These are phyloP conservation scores for Fundulus diaphanus DNA, from an alignment of 2,797 vertebrate species.

Conservation along the genomic window DNA sequence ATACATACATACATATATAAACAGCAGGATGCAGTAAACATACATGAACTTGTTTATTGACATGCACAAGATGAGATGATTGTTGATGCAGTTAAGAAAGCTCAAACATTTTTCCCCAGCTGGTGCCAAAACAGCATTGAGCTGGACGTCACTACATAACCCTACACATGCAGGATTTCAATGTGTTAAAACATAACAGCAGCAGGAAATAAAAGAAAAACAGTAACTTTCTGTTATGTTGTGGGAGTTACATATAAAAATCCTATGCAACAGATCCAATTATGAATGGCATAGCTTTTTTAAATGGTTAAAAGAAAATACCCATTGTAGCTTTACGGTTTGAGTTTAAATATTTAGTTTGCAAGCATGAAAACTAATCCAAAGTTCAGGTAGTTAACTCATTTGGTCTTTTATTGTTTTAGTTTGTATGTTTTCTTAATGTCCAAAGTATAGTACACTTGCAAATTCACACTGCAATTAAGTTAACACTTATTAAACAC, in stretches of 20 bases:
- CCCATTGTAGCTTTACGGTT: not conserved
- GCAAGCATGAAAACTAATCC: not conserved
- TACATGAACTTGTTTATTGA: not conserved
- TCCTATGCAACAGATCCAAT: not conserved
- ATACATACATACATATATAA: too few relatives aligned
- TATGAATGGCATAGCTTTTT: not conserved
- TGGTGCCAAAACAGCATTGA: not conserved
- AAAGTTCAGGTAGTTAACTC: not conserved
- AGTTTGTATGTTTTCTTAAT: not conserved
- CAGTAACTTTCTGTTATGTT: not conserved
- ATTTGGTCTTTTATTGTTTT: not conserved
- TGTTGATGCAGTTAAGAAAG: not conserved
- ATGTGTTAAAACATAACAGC: not conserved
- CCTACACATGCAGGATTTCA: not conserved
- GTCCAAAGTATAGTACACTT: not conserved
- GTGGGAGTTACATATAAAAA: not conserved
- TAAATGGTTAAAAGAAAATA: not conserved
- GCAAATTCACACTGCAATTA: not conserved
- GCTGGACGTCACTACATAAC: not conserved
- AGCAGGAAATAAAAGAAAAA: not conserved
- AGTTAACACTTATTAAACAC: not conserved
- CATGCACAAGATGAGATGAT: not conserved
- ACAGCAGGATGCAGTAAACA: slow-evolving; percentile 5
- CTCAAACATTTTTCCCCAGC: not conserved
- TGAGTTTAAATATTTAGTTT: not conserved